Conservation (phyloP, 2,888 invertebrate species). For the Dendrolimus pini region DNA sequence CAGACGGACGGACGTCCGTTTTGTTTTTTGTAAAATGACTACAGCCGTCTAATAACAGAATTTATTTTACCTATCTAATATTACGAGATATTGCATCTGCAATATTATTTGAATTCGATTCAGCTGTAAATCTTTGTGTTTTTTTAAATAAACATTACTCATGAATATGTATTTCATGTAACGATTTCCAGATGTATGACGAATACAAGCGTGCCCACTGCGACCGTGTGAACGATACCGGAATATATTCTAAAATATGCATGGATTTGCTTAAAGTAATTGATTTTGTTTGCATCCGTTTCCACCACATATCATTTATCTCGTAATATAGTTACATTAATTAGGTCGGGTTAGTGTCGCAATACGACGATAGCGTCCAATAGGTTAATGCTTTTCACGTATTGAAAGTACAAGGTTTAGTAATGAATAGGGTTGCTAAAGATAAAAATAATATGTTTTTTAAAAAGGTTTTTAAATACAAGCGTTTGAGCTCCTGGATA, state of each 20-base stretch:
- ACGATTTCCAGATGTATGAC: constrained; percentile 58
- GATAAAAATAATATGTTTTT: neutral
- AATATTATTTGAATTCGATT: too few species aligned
- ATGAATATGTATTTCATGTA: constrained; percentile 1
- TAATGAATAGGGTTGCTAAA: neutral
- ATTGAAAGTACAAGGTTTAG: neutral
- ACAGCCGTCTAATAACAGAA: too few species aligned
- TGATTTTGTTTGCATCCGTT: constrained; percentile 3
- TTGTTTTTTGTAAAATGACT: too few species aligned
- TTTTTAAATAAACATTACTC: too few species aligned
- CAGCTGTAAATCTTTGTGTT: too few species aligned
- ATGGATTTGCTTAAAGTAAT: constrained; percentile 57
- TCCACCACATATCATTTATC: neutral
- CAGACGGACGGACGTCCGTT: too few species aligned
- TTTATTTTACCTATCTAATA: too few species aligned
- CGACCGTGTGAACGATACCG: constrained; percentile 48
- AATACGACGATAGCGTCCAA: neutral
- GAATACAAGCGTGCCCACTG: constrained; percentile 65
- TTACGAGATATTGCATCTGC: too few species aligned
- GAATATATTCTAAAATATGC: constrained; percentile 50
- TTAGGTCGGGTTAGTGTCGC: neutral
- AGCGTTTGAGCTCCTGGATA: too few species aligned
- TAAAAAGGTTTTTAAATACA: too few species aligned
- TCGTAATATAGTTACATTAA: neutral
- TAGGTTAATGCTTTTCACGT: neutral